Evolutionary conservation across 1,140 invertebrate genomes (phyloP).

Genomic region (Drosophila novamexicana): DNA sequence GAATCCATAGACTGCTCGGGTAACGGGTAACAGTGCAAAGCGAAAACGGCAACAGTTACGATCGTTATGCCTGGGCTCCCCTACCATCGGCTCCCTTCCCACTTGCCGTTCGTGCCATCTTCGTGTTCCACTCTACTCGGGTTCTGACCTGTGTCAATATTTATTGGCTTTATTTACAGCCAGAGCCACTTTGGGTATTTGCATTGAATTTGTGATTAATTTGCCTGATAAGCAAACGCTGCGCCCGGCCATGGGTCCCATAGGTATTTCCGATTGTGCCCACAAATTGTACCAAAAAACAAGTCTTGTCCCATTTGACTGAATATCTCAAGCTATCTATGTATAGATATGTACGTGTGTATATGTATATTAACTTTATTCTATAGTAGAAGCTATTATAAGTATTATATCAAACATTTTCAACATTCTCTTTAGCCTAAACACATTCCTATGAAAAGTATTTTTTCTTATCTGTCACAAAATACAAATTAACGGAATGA

Average conservation of each 20-base stretch:
- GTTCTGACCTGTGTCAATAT: slow-evolving; percentile 73
- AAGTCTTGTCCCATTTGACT: neutral
- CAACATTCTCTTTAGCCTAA: too few species aligned
- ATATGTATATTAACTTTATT: too few species aligned
- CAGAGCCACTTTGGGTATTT: slow-evolving; percentile 54
- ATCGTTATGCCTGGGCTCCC: slow-evolving; percentile 26
- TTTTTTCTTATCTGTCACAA: too few species aligned
- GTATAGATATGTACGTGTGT: too few species aligned
- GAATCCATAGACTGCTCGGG: slow-evolving; percentile 34
- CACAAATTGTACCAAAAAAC: neutral
- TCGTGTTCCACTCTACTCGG: slow-evolving; percentile 9
- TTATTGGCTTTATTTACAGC: slow-evolving; percentile 72
- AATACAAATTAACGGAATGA: too few species aligned
- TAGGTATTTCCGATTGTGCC: slow-evolving; percentile 33
- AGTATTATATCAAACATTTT: too few species aligned
- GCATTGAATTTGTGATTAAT: slow-evolving; percentile 69
- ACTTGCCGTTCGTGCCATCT: neutral
- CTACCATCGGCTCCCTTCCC: neutral
- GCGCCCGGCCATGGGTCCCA: neutral
- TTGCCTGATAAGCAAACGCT: slow-evolving; percentile 42
- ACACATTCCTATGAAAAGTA: too few species aligned
- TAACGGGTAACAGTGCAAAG: slow-evolving; percentile 26
- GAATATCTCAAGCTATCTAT: neutral
- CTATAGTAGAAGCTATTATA: too few species aligned
- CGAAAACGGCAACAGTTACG: slow-evolving; percentile 56